Conservation (phyloP, 2,113 vertebrate genomes). For the Malurus alboscapulatus region DNA sequence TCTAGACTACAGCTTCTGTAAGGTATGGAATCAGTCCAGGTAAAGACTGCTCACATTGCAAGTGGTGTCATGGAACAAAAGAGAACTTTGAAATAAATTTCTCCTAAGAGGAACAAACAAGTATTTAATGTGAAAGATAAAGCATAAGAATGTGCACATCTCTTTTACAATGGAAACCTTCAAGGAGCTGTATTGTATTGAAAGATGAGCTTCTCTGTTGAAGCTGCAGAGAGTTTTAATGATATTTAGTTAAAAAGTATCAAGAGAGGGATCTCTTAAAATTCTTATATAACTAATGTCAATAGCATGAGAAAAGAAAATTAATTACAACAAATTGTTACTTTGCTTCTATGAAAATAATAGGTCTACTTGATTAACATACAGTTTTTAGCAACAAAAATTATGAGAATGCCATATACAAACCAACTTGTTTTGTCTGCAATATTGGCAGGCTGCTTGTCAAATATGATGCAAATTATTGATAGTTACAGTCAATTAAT, state of each 20-base stretch:
- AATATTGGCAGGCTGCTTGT: neutral
- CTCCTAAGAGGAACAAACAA: neutral
- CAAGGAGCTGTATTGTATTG: neutral
- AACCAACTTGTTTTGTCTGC: neutral
- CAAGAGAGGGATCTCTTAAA: neutral
- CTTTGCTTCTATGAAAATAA: neutral
- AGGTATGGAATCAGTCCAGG: neutral
- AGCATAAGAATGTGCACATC: neutral
- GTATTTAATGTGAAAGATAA: neutral
- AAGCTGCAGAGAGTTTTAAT: neutral
- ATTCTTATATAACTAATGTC: neutral
- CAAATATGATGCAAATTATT: neutral
- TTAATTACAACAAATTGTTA: neutral
- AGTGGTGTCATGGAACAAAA: neutral
- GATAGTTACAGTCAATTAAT: neutral
- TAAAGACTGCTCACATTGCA: neutral
- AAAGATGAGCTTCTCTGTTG: neutral
- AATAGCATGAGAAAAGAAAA: neutral
- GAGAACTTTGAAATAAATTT: neutral
- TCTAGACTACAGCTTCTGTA: neutral
- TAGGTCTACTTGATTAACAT: neutral
- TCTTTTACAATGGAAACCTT: neutral
- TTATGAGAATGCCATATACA: neutral
- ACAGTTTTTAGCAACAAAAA: neutral
- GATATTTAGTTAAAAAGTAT: neutral